Conservation (phyloP, 2,888 invertebrate species). For the Dicyrtoma fusca region DNA sequence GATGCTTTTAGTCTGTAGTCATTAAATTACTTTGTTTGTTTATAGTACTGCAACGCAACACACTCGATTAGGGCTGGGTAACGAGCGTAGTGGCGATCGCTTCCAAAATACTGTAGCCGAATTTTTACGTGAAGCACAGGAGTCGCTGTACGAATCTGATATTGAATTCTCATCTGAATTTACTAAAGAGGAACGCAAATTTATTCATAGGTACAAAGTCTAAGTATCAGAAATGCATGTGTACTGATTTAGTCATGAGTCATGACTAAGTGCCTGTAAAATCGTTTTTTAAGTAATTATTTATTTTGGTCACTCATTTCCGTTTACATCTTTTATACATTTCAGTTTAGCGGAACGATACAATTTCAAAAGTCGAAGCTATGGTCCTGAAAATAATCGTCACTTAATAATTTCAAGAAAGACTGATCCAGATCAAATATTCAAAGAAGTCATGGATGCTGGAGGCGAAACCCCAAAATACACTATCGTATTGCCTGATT, state of each 20-base stretch:
- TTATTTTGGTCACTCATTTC: not conserved
- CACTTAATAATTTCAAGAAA: slow-evolving; percentile 64
- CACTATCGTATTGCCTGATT: slow-evolving; percentile 59
- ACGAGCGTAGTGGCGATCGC: slow-evolving; percentile 29
- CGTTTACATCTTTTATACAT: not conserved
- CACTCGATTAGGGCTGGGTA: slow-evolving; percentile 58
- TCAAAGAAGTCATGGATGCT: slow-evolving; percentile 62
- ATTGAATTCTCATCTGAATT: slow-evolving; percentile 61
- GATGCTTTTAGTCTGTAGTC: no score
- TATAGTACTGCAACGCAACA: slow-evolving; percentile 51
- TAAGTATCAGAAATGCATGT: no score
- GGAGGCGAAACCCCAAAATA: slow-evolving; percentile 64
- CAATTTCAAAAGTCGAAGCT: slow-evolving; percentile 62
- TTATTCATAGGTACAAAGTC: slow-evolving; percentile 60
- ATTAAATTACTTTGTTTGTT: no score
- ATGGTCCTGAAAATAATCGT: slow-evolving; percentile 62
- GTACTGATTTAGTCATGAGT: no score
- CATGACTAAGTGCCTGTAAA: no score
- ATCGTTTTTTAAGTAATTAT: no score
- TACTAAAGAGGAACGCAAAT: slow-evolving; percentile 60
- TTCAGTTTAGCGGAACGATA: not conserved
- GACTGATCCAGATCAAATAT: slow-evolving; percentile 59
- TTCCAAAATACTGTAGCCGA: slow-evolving; percentile 53
- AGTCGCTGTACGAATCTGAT: slow-evolving; percentile 59
- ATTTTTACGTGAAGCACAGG: slow-evolving; percentile 58